Conservation (phyloP, 2,113 vertebrate genomes). For the Sitta europaea region DNA sequence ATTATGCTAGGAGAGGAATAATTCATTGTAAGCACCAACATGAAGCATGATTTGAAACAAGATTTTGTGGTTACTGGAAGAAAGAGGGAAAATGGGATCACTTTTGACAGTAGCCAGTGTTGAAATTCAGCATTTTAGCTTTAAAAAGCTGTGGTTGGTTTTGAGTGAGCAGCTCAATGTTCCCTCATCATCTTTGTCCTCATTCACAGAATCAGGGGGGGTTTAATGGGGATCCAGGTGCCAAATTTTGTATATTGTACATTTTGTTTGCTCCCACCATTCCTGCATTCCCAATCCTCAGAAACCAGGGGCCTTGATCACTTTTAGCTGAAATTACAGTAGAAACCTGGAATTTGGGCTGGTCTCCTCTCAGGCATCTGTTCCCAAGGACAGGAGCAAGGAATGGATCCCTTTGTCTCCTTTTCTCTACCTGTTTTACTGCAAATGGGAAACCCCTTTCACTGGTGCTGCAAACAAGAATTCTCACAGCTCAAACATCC, state of each 20-base stretch:
- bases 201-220: accelerated
- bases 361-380: neutral
- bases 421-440: neutral
- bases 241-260: neutral
- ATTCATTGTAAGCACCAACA: neutral
- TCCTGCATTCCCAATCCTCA: neutral
- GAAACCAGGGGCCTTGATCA: neutral
- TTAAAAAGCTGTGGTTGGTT: neutral
- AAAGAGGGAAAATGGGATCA: neutral
- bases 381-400: neutral
- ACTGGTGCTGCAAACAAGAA: neutral
- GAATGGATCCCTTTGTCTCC: neutral
- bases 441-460: neutral
- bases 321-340: neutral
- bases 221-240: neutral
- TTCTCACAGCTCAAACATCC: neutral
- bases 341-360: neutral
- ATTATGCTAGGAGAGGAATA: neutral
- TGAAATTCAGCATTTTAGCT: neutral
- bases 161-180: neutral
- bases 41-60: neutral
- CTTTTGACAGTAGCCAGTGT: neutral
- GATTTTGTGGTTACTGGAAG: neutral
- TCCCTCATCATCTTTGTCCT: neutral
- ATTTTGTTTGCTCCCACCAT: neutral